Base-by-base conservation (phyloP, 2,797 vertebrate species). In the Macropodus opercularis region DNA sequence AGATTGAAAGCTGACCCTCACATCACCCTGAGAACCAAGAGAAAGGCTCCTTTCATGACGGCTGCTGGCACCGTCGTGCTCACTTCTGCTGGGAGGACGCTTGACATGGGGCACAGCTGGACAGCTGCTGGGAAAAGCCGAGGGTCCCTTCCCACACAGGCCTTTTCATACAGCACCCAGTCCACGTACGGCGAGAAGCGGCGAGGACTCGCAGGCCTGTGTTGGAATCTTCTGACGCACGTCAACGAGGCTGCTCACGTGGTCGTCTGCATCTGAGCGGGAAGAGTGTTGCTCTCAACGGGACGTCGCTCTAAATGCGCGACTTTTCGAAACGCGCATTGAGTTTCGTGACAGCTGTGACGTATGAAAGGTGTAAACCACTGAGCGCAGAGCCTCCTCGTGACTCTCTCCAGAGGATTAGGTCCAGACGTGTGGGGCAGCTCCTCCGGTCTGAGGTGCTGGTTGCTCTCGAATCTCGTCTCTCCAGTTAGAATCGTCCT, bases 141-240 rank as follows among this genome's bases (percentile, higher is more conserved):
- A 43, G 47, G 49, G 60, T 85, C 85, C 80, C 80, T 75, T 64
- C 60, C 80, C 53, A 83, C 79, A 84, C 63, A 51, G 72, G 78
- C 46, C 79, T 79, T 78, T 83, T 88, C 86, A 85, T 75, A 72
- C 86, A 87, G 81, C 86, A 78, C 76, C 80, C 84, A 82, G 86
- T 88, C 72, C 40, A 86, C 81, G 70, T 22, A 49, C 80, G 81
- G 48, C 34, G 52, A 44, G 47, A 57, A 60, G 73, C 63, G 69
- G 63, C 64, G 83, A 69, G 47, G 67, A n/a, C n/a, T n/a, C n/a
- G n/a, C n/a, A n/a, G n/a, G n/a, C n/a, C n/a, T n/a, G n/a, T 34
- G 21, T 29, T 14, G 22, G 17, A 61, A 48, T 75, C 22, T 32
- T 43, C 52, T 36, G 60, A 73, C 47, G n/a, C 58, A n/a, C 5